Evolutionary conservation across 1,140 invertebrate genomes (phyloP), one percentile per base, ranked within the genome.

Genomic region (Aphis gossypii): DNA sequence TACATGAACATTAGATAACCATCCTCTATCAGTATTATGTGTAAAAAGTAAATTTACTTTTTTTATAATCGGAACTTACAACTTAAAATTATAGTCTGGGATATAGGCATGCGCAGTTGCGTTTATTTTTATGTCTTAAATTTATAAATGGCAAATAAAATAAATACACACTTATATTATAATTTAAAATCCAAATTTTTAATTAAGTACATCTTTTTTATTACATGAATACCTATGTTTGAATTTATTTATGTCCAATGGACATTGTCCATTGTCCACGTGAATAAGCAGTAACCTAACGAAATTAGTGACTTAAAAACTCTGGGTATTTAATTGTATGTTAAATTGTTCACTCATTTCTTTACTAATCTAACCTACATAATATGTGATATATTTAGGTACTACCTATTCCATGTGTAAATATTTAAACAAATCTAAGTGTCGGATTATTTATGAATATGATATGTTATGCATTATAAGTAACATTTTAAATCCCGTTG

Each of bases 351-450:
- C 35, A 48, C 35, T 54, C 51, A 21, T 89, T n/a, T 76, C 60
- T 76, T 76, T 8, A 35, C 60, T 76, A 35, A n/a, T 11, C n/a
- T n/a, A 76, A 76, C 60, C 60, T 76, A 76, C 60, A 76, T 68
- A 68, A n/a, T n/a, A 76, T 6, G 60, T n/a, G 30, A 35, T 76
- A n/a, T 56, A 89, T 20, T 9, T 35, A 30, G 14, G 18, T 54
- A 89, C 38, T 54, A 41, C 38, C 3, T 41, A 54, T 54, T 89
- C 9, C 48, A 89, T 48, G n/a, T 41, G 51, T 56, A 56, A 35
- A 89, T 56, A 56, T 89, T 89, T 56, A 89, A 89, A 54, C 41
- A 56, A 89, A 56, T 89, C 35, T 7, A 89, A 38, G 9, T 35
- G 48, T 35, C 1, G 35, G 88, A 89, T 56, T 89, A 89, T 56